Evolutionary conservation across 2,888 invertebrate species (phyloP), one percentile per base, ranked within the genome.

Genomic region (Acronicta leporina): DNA sequence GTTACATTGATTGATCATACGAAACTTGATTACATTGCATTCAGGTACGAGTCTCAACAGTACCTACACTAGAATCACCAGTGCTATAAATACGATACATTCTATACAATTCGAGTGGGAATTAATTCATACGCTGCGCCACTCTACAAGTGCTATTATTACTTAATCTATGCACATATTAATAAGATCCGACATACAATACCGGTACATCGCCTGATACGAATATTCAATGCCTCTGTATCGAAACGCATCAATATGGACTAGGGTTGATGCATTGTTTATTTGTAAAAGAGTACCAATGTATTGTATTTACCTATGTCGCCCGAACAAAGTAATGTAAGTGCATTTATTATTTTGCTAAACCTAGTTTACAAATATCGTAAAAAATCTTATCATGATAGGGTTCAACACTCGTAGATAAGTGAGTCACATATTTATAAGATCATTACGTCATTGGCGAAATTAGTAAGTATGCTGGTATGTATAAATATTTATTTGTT

Each of bases 151-250:
- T 48, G 41, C 30, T 53, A 61, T 51, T 53, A 75, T 68, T 64
- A 55, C 45, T 61, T 67, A 67, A 73, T 67, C 44, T 58, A 70
- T 73, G 70, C 67, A 68, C 74, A 79, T 79, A 76, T 60, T 76
- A 67, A 65, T 61, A 58, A 54, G 74, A 62, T 51, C 45, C 57
- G 52, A 76, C 42, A 46, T 64, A 68, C 44, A 48, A 56, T 20
- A 55, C n/a, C 56, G 44, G 55, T 49, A 48, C 50, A 55, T 51
- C 43, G 45, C 44, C 51, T 61, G 47, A 55, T 51, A 50, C 43
- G 58, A 71, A 63, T 68, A 75, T 68, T 53, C 51, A 78, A 55
- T 66, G 20, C n/a, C 52, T 59, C 48, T 53, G 49, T 43, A 58
- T 49, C 40, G 11, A 60, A 63, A 61, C 25, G 8, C 15, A 50